These are phyloP conservation scores for Isurus oxyrinchus DNA, from an alignment of 2,113 vertebrate genomes.

Conservation along the genomic window DNA sequence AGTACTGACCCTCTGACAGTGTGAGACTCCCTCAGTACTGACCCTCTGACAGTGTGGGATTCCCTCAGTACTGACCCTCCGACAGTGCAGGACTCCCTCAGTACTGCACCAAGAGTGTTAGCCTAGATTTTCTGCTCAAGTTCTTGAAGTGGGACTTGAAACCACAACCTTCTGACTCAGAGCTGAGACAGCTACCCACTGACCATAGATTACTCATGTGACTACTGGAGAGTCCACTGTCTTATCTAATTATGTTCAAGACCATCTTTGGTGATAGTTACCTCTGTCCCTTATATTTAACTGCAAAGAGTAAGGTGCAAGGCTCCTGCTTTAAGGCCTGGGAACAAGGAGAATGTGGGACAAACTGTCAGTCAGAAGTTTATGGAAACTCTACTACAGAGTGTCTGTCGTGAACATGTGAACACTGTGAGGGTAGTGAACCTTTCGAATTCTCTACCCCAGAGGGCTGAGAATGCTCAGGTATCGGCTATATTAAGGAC, in stretches of 20 bases:
- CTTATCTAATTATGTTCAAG: background rate
- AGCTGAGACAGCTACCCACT: background rate
- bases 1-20: too few relatives aligned
- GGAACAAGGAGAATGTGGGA: background rate
- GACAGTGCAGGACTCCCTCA: background rate
- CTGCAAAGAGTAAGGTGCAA: background rate
- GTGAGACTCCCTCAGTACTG: too few relatives aligned
- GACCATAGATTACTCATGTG: background rate
- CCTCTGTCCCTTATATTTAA: background rate
- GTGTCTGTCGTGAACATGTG: too few relatives aligned
- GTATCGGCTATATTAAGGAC: too few relatives aligned
- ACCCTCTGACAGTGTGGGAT: too few relatives aligned
- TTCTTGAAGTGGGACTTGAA: background rate
- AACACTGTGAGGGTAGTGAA: too few relatives aligned
- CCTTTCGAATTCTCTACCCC: too few relatives aligned
- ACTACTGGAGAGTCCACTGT: background rate
- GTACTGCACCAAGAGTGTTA: background rate
- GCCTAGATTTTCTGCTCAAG: background rate
- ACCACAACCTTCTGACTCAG: background rate
- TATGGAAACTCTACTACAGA: background rate
- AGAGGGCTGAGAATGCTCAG: too few relatives aligned
- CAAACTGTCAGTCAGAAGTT: background rate
- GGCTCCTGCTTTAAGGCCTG: background rate
- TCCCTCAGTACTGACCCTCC: background rate
- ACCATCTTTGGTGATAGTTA: background rate